Base-by-base conservation (phyloP, 2,113 vertebrate species). In the Callionymus lyra region DNA sequence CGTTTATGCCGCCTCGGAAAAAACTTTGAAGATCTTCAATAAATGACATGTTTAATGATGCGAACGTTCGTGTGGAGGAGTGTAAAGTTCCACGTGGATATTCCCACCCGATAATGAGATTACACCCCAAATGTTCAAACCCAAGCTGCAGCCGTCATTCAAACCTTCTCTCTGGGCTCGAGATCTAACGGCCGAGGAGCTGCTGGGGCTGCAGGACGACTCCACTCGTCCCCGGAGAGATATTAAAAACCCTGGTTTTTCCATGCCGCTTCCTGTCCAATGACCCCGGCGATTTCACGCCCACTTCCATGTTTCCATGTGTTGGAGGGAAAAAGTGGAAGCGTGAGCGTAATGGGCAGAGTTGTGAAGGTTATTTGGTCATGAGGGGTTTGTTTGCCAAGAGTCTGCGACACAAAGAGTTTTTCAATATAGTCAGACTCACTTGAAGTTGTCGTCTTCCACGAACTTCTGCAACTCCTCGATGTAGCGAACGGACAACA, bases 371-470 rank as follows among this genome's bases (percentile, higher is more conserved):
- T 41, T 21, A 27, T 41, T 19, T 15, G 15, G n/a, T 6, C 36
- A 38, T 38, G 13, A 38, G 36, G 15, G 13, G 13, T 2, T 16
- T 38, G 11, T n/a, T 3, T 1, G 12, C 10, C 4, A 14, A 50
- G 14, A 9, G 34, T 44, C 10, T 10, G 43, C 15, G 14, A 14
- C 2, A 14, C 1, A 47, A 16, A 18, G 12, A 10, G 15, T 3
- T 38, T 43, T 2, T n/a, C n/a, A n/a, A n/a, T n/a, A n/a, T n/a
- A n/a, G n/a, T n/a, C n/a, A 19, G 40, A 70, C 92, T 88, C 77
- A 97, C 92, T 96, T 94, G 71, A 92, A 97, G 77, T 97, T 97
- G 77, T 97, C 92, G 1, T 97, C 93, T 71, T 97, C 93, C 35
- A 96, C 92, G 61, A 97, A 97, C 70, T 97, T 97, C 68, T 97